Percentiles rank a stretch among this genome's conserved stretches.
These are phyloP conservation scores for Onychostoma macrolepis DNA, from an alignment of 2,113 vertebrate genomes.

Conservation along the genomic window DNA sequence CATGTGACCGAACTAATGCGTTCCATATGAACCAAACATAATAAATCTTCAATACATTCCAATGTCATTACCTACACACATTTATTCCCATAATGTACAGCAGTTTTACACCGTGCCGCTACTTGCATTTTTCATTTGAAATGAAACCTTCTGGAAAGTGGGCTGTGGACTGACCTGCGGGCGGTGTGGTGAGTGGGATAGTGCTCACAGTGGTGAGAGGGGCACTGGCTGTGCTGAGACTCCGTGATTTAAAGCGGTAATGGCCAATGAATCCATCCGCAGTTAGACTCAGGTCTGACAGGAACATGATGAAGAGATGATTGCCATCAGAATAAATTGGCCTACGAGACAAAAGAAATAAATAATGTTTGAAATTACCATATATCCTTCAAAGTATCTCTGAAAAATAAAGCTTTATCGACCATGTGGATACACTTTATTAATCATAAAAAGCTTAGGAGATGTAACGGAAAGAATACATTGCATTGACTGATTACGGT, in stretches of 20 bases:
- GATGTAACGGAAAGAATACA: not conserved
- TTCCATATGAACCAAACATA: conserved; percentile 33
- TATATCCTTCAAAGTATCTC: not conserved
- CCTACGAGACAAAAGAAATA: conserved; percentile 62
- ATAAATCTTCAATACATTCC: conserved; percentile 7
- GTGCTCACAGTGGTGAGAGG: conserved; percentile 64
- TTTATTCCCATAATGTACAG: conserved; percentile 28
- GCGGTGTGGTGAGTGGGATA: conserved; percentile 66
- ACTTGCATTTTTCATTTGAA: conserved; percentile 30
- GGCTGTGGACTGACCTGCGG: conserved; percentile 72
- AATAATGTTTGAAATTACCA: not conserved
- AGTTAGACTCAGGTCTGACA: conserved; percentile 87
- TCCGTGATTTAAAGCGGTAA: conserved; percentile 85
- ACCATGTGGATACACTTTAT: not conserved
- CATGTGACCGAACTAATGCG: not conserved
- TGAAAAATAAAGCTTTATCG: not conserved
- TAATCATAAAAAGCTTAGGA: not conserved
- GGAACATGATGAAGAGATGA: conserved; percentile 84
- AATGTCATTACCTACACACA: conserved; percentile 18
- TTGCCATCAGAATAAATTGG: conserved; percentile 83
- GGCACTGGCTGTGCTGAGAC: conserved; percentile 69
- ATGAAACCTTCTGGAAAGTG: conserved; percentile 14
- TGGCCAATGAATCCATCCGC: conserved; percentile 89
- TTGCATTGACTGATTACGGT: not conserved
- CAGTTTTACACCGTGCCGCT: conserved; percentile 27